Conservation (phyloP, 2,888 invertebrate genomes). For the Drosophila antonietae region DNA sequence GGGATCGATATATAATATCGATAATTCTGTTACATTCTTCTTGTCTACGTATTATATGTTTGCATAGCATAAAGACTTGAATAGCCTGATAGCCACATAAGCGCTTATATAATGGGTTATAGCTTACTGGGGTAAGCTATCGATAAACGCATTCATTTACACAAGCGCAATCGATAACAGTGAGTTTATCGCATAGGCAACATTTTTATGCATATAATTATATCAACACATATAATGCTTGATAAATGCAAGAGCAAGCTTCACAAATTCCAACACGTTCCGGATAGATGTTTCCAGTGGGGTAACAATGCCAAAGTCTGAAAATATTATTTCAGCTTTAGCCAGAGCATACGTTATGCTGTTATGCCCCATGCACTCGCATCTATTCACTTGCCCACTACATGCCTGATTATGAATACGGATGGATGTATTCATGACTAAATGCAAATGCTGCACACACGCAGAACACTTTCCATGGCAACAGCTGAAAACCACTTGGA, state of each 20-base stretch:
- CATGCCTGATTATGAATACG: slow-evolving; percentile 4
- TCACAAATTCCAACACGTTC: background rate
- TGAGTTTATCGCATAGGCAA: no score
- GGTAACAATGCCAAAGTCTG: background rate
- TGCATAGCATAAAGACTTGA: no score
- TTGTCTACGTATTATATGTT: no score
- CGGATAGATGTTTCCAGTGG: background rate
- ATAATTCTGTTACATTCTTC: background rate
- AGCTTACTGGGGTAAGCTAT: no score
- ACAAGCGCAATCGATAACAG: background rate
- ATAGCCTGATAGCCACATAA: no score
- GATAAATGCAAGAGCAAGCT: background rate
- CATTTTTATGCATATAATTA: background rate
- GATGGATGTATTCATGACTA: slow-evolving; percentile 7
- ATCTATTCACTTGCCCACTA: background rate
- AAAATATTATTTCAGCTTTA: background rate
- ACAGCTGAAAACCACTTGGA: slow-evolving; percentile 35
- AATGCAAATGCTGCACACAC: slow-evolving; percentile 9
- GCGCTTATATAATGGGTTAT: background rate
- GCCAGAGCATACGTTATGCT: background rate
- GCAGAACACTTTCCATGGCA: slow-evolving; percentile 24
- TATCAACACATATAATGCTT: background rate
- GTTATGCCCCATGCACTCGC: background rate
- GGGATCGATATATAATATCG: background rate
- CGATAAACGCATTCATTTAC: background rate